Percentiles rank a stretch among this genome's conserved stretches.
These are phyloP conservation scores for Gisinianus flammeolus DNA, from an alignment of 2,888 invertebrate species.

Conservation along the genomic window DNA sequence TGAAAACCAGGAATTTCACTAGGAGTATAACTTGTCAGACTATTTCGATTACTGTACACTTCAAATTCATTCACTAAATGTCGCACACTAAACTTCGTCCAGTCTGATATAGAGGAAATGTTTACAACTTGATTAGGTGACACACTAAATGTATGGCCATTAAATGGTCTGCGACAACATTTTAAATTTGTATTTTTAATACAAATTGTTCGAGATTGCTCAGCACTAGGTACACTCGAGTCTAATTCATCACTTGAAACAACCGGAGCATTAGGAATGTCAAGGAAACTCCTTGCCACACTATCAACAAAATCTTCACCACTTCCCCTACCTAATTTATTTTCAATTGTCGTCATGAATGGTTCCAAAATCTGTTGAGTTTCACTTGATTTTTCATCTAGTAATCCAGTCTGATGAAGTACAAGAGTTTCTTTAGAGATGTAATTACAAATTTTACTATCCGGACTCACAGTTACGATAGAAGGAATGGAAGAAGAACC, in stretches of 20 bases:
- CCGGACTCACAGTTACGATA: conserved; percentile 36
- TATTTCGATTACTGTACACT: conserved; percentile 51
- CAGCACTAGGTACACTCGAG: background rate
- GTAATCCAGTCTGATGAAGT: conserved; percentile 11
- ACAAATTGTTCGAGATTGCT: conserved; percentile 19
- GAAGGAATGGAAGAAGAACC: conserved; percentile 16
- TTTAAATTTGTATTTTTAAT: conserved; percentile 62
- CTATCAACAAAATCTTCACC: background rate
- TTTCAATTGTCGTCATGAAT: background rate
- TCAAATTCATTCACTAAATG: conserved; percentile 58
- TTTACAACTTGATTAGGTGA: conserved; percentile 89
- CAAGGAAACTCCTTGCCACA: conserved; percentile 1
- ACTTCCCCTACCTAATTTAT: background rate
- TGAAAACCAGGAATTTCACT: conserved; percentile 42
- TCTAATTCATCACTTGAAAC: background rate
- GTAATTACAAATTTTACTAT: conserved; percentile 28
- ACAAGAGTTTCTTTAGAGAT: conserved; percentile 41
- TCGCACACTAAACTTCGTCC: conserved; percentile 57
- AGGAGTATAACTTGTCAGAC: conserved; percentile 36
- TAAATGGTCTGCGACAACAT: conserved; percentile 82
- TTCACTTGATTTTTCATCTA: background rate
- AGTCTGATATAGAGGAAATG: conserved; percentile 62
- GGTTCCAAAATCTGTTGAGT: background rate
- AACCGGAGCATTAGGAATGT: background rate
- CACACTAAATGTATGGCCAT: conserved; percentile 85